Evolutionary conservation across 2,888 invertebrate genomes (phyloP).

Genomic region (Mythimna lalbum): DNA sequence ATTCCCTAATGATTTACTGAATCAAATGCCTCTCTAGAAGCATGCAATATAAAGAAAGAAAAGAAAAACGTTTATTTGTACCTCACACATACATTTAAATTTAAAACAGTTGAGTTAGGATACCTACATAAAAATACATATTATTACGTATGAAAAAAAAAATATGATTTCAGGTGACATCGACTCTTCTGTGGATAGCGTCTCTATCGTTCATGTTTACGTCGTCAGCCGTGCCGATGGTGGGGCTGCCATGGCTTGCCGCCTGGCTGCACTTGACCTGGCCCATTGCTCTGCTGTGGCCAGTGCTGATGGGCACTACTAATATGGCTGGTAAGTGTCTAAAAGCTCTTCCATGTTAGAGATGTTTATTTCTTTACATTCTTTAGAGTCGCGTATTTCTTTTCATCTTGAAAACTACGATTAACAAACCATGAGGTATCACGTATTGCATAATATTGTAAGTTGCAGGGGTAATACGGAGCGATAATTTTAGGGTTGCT

Average conservation of each 20-base stretch:
- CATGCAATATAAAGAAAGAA: background rate
- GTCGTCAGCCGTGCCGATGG: constrained; percentile 65
- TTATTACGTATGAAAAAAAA: no score
- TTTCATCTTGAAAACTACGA: background rate
- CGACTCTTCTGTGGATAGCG: constrained; percentile 71
- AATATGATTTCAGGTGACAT: constrained; percentile 67
- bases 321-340: constrained; percentile 73
- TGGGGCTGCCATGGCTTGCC: constrained; percentile 73
- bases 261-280: constrained; percentile 78
- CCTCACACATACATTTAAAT: no score
- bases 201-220: constrained; percentile 68
- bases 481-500: no score
- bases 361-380: no score
- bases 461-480: no score
- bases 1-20: background rate
- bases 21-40: constrained; percentile 31
- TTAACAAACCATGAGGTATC: background rate
- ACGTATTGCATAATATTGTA: no score
- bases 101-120: no score
- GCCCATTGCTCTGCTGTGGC: constrained; percentile 82
- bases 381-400: background rate
- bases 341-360: background rate
- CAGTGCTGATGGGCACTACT: constrained; percentile 78
- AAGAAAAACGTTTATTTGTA: no score
- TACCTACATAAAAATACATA: no score